Evolutionary conservation across 2,888 invertebrate species (phyloP).

Genomic region (Acronicta leporina): DNA sequence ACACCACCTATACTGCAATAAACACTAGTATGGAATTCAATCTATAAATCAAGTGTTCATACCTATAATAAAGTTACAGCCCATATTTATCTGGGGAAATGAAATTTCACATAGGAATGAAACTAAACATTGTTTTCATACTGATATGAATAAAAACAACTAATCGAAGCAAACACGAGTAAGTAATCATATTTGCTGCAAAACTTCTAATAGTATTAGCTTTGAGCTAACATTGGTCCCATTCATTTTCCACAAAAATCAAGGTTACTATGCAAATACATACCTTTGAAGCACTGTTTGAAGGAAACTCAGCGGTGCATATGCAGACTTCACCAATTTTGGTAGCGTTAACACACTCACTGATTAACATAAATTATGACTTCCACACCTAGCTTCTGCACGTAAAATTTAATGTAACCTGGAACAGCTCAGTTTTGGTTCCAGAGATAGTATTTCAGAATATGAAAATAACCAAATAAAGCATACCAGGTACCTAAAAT

Average conservation of each 20-base stretch:
- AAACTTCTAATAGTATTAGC: too few species aligned
- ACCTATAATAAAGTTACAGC: neutral
- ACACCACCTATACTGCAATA: neutral
- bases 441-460: constrained; percentile 13
- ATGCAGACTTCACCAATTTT: constrained; percentile 48
- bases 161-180: neutral
- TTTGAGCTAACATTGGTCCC: neutral
- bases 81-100: neutral
- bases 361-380: constrained; percentile 47
- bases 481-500: constrained; percentile 46
- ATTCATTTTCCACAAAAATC: neutral
- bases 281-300: constrained; percentile 49
- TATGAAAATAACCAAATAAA: constrained; percentile 40
- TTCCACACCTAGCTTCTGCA: constrained; percentile 37
- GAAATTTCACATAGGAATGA: too few species aligned
- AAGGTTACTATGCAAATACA: constrained; percentile 20
- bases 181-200: too few species aligned
- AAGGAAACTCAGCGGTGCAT: constrained; percentile 44
- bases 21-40: neutral
- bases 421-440: constrained; percentile 20
- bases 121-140: neutral
- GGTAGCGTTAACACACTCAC: constrained; percentile 47
- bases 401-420: constrained; percentile 37
- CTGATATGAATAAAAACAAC: neutral
- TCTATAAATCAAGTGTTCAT: too few species aligned